phyloP scores from a whole-genome alignment of 2,797 vertebrate species.

The Alectoris magna region DNA sequence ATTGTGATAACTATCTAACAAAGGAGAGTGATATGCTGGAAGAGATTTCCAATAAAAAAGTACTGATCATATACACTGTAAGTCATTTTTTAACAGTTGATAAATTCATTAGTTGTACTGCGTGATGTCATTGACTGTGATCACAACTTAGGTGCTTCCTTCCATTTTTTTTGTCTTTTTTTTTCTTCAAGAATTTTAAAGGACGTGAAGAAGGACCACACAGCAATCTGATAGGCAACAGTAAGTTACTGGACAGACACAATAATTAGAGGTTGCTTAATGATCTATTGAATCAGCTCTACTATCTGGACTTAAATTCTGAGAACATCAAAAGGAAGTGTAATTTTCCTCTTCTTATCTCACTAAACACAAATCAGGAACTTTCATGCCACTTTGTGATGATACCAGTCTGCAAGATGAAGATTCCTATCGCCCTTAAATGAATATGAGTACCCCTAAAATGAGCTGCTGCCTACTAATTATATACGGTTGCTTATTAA shows the following conservation, averaged over 20 bases:
- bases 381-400: neutral
- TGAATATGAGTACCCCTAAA: neutral
- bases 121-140: neutral
- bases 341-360: neutral
- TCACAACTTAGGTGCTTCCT: neutral
- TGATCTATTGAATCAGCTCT: neutral
- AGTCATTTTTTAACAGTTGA: neutral
- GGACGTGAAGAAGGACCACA: neutral
- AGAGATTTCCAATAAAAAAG: neutral
- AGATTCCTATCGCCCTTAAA: neutral
- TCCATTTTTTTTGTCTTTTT: neutral
- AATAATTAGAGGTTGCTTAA: neutral
- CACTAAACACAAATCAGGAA: neutral
- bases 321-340: neutral
- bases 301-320: neutral
- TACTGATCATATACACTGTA: neutral
- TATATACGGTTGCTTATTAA: neutral
- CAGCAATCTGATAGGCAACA: neutral
- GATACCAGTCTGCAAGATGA: neutral
- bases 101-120: neutral
- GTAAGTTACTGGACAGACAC: neutral
- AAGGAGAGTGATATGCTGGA: neutral
- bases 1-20: neutral
- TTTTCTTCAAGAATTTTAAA: neutral
- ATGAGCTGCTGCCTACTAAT: neutral